Evolutionary conservation across 37 sponge, comb jelly and placozoan species (phyloP).

Genomic region (Diacarnus erythraeanus): DNA sequence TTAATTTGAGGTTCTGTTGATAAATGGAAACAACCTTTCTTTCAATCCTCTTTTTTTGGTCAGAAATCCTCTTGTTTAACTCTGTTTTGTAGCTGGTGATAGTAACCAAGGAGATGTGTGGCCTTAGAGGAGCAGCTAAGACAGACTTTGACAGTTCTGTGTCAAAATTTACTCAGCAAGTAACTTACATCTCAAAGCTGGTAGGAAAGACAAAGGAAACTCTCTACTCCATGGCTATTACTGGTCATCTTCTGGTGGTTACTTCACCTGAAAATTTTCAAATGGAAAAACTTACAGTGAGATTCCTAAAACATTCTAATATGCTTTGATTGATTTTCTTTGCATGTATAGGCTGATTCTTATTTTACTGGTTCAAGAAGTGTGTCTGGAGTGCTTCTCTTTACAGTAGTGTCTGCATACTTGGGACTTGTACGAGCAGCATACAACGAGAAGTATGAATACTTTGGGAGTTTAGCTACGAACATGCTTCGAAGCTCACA

Average conservation of each 20-base stretch:
- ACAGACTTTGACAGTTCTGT: constrained; percentile 66
- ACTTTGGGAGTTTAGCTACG: constrained; percentile 63
- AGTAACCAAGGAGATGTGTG: constrained; percentile 79
- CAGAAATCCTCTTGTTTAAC: not conserved
- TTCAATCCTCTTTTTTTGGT: no score
- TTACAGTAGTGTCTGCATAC: constrained; percentile 61
- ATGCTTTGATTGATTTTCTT: not conserved
- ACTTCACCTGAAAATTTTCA: constrained; percentile 55
- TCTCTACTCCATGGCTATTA: constrained; percentile 50
- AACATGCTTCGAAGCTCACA: constrained; percentile 69
- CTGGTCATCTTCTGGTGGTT: constrained; percentile 61
- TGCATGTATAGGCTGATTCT: constrained; percentile 42
- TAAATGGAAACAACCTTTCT: not conserved
- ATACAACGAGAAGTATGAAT: constrained; percentile 75
- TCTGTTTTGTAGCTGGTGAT: constrained; percentile 54
- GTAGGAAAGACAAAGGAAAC: constrained; percentile 53
- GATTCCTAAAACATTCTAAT: not conserved
- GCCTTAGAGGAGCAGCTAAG: constrained; percentile 48
- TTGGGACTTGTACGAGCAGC: constrained; percentile 77
- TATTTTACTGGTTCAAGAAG: constrained; percentile 67
- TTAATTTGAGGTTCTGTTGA: not conserved
- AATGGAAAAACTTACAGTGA: constrained; percentile 17
- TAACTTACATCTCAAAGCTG: constrained; percentile 66
- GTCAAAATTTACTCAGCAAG: constrained; percentile 59
- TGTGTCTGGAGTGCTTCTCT: constrained; percentile 72